Base-by-base conservation (phyloP, 2,888 invertebrate species). In the Colostygia pectinataria region DNA sequence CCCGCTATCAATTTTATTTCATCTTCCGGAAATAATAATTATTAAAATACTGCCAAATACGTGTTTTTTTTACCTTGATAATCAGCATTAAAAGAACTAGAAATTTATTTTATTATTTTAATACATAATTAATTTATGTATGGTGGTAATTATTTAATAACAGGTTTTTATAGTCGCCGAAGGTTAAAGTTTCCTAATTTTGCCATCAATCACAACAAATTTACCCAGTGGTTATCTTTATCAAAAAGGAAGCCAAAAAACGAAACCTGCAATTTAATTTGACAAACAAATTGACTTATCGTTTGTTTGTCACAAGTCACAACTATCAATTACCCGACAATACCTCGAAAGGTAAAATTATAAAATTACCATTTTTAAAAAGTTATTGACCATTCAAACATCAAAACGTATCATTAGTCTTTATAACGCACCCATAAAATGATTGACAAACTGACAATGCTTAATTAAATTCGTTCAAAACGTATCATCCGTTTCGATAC, bases 381-480 rank as follows among this genome's bases (percentile, higher is more conserved):
- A 61, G 44, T 68, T 52, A 49, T 67, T 66, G 65, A 53, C 65
- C 63, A 65, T 63, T 64, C 55, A 67, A 67, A 72, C 55, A 66
- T 46, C 44, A 56, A 59, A 78, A 73, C 71, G 55, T 74, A 62
- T 77, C 48, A 80, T 79, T 74, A 71, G 45, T 32, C 46, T 48
- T 61, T 63, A 55, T 61, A 68, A 67, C 62, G 64, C 64, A 68
- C 68, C 57, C 57, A 69, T 62, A 63, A 69, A 62, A 53, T 65
- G 66, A 66, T 60, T 62, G 57, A 42, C 46, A 44, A 53, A 66
- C 68, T 76, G 74, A 78, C 78, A 77, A 71, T 72, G 58, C 68
- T 63, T 74, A 76, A 84, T 84, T 83, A 80, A 74, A 74, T 70
- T 54, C 53, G 65, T 71, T 63, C 63, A 61, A 69, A 76, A 66